These are phyloP conservation scores for Anser brachyrhynchus DNA, from an alignment of 2,113 vertebrate genomes.

Conservation along the genomic window DNA sequence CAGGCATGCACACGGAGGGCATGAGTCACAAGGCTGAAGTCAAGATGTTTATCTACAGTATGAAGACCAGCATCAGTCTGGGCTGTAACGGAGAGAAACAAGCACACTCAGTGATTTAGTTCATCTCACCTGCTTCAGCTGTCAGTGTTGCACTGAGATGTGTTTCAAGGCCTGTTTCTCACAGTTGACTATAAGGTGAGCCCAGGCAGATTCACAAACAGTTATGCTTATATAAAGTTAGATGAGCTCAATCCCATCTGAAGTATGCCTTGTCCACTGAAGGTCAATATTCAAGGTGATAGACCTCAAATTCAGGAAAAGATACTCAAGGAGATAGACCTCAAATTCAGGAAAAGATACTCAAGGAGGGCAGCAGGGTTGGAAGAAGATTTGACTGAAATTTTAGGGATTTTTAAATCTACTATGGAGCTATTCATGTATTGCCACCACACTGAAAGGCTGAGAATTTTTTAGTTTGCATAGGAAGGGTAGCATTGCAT, in stretches of 20 bases:
- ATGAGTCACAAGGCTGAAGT: neutral
- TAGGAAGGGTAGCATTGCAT: neutral
- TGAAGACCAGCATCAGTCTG: neutral
- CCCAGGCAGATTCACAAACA: neutral
- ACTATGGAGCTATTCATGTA: neutral
- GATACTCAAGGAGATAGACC: neutral
- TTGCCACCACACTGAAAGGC: neutral
- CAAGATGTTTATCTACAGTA: neutral
- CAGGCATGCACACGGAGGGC: neutral
- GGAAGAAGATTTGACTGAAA: neutral
- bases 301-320: neutral
- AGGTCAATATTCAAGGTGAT: neutral
- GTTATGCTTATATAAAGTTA: neutral
- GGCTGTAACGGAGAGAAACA: neutral
- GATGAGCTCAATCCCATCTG: neutral
- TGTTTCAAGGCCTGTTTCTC: neutral
- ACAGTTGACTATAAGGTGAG: neutral
- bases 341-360: neutral
- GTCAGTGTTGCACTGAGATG: neutral
- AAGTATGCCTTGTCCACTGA: neutral
- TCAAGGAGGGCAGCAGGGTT: neutral
- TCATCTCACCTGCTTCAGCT: neutral
- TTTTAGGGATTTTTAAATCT: neutral
- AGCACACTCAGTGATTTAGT: neutral
- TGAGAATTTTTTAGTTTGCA: neutral